phyloP scores from a whole-genome alignment of 2,888 invertebrate species.

The Zaprionus bogoriensis region DNA sequence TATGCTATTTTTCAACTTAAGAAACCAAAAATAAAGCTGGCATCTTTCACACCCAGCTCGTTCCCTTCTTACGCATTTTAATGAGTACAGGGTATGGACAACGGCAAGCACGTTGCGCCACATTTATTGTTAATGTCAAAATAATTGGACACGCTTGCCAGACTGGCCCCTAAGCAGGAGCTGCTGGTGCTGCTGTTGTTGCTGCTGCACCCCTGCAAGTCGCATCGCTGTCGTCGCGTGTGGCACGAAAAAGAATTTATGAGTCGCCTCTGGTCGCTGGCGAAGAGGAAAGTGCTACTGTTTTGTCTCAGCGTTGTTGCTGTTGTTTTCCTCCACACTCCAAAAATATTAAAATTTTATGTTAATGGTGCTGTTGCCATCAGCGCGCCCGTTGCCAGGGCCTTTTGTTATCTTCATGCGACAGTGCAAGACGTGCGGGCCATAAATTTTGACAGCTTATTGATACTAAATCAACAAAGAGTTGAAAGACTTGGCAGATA shows the following conservation, averaged over 20 bases:
- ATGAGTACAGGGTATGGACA: constrained; percentile 19
- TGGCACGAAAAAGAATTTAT: constrained; percentile 72
- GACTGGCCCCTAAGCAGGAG: constrained; percentile 25
- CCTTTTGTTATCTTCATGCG: constrained; percentile 61
- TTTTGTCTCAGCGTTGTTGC: constrained; percentile 20
- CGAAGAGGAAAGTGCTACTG: constrained; percentile 69
- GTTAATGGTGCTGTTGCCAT: constrained; percentile 37
- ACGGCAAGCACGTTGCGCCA: constrained; percentile 59
- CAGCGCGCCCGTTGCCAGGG: constrained; percentile 20
- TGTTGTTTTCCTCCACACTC: not conserved
- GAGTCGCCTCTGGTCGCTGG: constrained; percentile 43
- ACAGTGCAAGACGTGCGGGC: constrained; percentile 54
- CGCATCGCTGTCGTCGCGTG: constrained; percentile 58
- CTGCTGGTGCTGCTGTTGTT: no score
- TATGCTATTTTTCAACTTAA: not conserved
- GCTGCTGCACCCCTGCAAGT: constrained; percentile 36
- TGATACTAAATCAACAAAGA: constrained; percentile 62
- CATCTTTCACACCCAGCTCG: not conserved
- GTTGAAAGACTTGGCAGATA: constrained; percentile 12
- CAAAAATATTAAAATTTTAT: constrained; percentile 45
- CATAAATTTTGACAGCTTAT: constrained; percentile 77
- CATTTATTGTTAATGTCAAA: constrained; percentile 80
- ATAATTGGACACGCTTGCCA: constrained; percentile 80
- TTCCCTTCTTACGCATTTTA: not conserved
- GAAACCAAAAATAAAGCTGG: not conserved